Base-by-base conservation (phyloP, 2,888 invertebrate species). In the Neoscelio sp. region DNA sequence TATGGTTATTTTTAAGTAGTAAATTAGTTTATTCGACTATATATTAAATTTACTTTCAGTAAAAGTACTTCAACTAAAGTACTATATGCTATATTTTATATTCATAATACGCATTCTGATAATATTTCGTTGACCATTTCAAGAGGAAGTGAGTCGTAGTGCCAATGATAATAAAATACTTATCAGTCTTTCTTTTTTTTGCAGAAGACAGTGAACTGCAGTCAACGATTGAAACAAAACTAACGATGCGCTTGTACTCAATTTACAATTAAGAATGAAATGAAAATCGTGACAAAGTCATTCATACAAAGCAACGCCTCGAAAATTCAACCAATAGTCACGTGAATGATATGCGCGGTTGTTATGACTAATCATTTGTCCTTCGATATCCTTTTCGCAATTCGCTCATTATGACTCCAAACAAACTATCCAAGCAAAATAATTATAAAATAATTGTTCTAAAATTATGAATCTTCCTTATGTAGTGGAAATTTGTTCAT, bases 351-450 rank as follows among this genome's bases (percentile, higher is more conserved):
- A 71, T 30, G 26, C 73, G 58, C 40, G 35, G 42, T 15, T 8
- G 28, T 56, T 70, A 75, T 79, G 79, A 79, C 60, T 79, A 79
- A 75, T 71, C 54, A 18, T 12, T 40, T 64, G 68, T 56, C 75
- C 79, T 79, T 79, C 79, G 62, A 42, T 54, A 79, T 75, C 48
- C 71, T 56, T 71, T 30, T 35, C 75, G 44, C 58, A 40, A 46
- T 48, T 40, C 23, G 46, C 35, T 26, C 48, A 38, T 52, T 26
- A 58, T 62, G 58, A 68, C 68, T 64, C 40, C 44, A 26, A 26
- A 52, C 23, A 15, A 42, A 38, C 15, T 12, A n/a, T 17, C 40
- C 15, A n/a, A 42, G 48, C 30, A 3, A 33, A 46, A 33, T 12
- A 67, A 13, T 42, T 52, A 10, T 23, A 44, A 26, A 20, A 58